Evolutionary conservation across 1,140 invertebrate genomes (phyloP).

Genomic region (Lepidostoma basale): DNA sequence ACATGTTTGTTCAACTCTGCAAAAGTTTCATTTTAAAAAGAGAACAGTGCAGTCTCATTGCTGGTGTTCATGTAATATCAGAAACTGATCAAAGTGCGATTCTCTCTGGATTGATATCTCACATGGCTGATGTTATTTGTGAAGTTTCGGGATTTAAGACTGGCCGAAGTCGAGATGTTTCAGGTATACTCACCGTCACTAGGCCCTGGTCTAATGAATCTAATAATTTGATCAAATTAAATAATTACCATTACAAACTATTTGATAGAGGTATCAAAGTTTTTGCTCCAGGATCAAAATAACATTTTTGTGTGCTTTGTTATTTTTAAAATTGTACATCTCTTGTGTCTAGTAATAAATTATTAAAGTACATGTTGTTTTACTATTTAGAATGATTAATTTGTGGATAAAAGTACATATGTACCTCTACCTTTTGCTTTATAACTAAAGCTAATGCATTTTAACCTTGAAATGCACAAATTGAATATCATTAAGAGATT

Average conservation of each 20-base stretch:
- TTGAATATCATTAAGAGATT: too few species aligned
- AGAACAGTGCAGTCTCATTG: constrained; percentile 52
- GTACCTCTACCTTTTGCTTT: too few species aligned
- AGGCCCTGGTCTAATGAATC: constrained; percentile 54
- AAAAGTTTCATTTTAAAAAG: constrained; percentile 49
- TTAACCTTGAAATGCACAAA: too few species aligned
- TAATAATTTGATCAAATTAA: constrained; percentile 52
- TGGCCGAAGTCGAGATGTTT: constrained; percentile 70
- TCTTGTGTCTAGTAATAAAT: too few species aligned
- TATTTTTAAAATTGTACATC: too few species aligned
- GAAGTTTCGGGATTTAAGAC: constrained; percentile 68
- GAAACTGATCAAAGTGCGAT: constrained; percentile 61
- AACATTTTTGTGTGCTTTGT: neutral
- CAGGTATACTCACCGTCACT: constrained; percentile 67
- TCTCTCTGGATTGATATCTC: constrained; percentile 64
- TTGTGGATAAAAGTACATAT: too few species aligned
- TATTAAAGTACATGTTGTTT: too few species aligned
- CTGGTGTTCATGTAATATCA: constrained; percentile 58
- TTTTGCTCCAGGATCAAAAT: constrained; percentile 64
- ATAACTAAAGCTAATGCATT: too few species aligned
- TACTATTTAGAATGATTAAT: too few species aligned
- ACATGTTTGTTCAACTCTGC: constrained; percentile 62
- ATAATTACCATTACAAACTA: constrained; percentile 69
- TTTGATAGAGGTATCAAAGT: constrained; percentile 74
- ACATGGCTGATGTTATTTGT: constrained; percentile 67